A percentile compares a stretch with the other conserved stretches of the same genome.
Conservation (phyloP, 2,797 vertebrate species). For the Vireo griseus region DNA sequence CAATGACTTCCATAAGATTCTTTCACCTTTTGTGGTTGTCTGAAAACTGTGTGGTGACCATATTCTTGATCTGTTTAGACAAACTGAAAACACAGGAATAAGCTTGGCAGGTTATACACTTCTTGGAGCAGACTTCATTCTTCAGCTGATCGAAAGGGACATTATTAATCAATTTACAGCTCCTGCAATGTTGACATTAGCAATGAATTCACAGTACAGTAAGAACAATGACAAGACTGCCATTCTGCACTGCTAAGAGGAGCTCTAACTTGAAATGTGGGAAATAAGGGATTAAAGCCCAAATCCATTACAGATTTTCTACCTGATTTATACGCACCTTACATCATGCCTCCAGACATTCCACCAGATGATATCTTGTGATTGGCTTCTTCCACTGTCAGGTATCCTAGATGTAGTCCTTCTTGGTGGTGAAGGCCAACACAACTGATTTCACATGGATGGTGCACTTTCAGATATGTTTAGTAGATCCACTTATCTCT, state of each 20-base stretch:
- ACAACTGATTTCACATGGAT: background rate
- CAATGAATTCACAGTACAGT: background rate
- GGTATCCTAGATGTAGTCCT: background rate
- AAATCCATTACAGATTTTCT: background rate
- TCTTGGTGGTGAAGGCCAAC: background rate
- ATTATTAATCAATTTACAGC: background rate
- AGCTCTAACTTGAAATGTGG: background rate
- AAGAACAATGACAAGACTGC: background rate
- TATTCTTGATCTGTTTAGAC: background rate
- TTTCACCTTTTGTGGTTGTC: background rate
- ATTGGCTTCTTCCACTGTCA: background rate
- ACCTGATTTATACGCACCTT: background rate
- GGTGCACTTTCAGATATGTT: background rate
- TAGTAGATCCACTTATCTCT: background rate
- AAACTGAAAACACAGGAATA: background rate
- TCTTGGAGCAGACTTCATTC: background rate
- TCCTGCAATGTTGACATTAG: background rate
- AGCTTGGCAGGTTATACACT: background rate
- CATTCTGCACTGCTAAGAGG: accelerated
- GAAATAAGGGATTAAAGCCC: background rate
- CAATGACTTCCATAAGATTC: background rate
- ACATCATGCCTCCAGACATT: background rate
- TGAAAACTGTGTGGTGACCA: background rate
- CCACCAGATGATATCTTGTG: background rate
- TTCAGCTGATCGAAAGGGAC: background rate